phyloP scores from a whole-genome alignment of 2,888 invertebrate species.

The Rhagonycha fulva region DNA sequence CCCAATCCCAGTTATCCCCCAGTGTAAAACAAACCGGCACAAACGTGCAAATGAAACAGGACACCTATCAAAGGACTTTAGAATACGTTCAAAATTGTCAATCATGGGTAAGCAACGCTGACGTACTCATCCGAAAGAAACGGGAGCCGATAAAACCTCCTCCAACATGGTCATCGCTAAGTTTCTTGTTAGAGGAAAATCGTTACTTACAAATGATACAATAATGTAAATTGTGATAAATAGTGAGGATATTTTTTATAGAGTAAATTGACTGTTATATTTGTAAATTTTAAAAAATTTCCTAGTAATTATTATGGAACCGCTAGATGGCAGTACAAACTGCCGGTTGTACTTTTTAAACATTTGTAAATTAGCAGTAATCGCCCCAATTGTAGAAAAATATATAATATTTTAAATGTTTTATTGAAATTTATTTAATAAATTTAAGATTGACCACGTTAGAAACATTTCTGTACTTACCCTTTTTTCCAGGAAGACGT shows the following conservation, averaged over 20 bases:
- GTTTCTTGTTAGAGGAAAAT: slow-evolving; percentile 89
- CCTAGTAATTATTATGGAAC: neutral
- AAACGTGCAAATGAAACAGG: slow-evolving; percentile 70
- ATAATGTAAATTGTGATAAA: slow-evolving; percentile 55
- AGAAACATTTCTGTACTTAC: neutral
- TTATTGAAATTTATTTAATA: slow-evolving; percentile 48
- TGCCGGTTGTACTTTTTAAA: neutral
- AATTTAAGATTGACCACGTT: slow-evolving; percentile 29
- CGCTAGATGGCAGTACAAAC: too few relatives aligned
- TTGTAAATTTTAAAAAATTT: slow-evolving; percentile 6
- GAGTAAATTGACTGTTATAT: slow-evolving; percentile 32
- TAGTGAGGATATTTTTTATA: slow-evolving; percentile 20
- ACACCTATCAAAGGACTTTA: slow-evolving; percentile 85
- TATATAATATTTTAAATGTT: slow-evolving; percentile 33
- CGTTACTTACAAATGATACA: slow-evolving; percentile 90
- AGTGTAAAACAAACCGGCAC: slow-evolving; percentile 38
- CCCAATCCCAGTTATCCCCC: slow-evolving; percentile 61
- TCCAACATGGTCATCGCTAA: slow-evolving; percentile 92
- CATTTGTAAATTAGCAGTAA: neutral
- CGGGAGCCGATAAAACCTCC: slow-evolving; percentile 52
- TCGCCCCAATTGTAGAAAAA: neutral
- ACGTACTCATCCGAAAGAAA: slow-evolving; percentile 67
- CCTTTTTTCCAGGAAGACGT: neutral
- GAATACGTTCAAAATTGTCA: slow-evolving; percentile 91
- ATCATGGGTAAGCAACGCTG: slow-evolving; percentile 73